Conservation (phyloP, 2,888 invertebrate species). For the Agrochola lota region DNA sequence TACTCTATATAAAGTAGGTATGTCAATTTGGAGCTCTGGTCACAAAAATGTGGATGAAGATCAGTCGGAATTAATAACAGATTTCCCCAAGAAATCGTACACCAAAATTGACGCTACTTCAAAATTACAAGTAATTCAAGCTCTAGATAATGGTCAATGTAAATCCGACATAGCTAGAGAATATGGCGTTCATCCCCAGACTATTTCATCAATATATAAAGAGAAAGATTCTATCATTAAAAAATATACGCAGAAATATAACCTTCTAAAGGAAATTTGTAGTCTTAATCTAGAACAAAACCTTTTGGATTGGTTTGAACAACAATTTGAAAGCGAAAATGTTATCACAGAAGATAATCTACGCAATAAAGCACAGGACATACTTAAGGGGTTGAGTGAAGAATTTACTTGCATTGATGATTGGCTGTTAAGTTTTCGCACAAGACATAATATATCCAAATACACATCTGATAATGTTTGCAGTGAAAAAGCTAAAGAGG, state of each 20-base stretch:
- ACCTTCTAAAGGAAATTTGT: constrained; percentile 62
- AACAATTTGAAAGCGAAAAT: constrained; percentile 65
- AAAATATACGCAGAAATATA: constrained; percentile 70
- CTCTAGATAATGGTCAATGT: constrained; percentile 72
- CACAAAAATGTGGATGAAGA: constrained; percentile 67
- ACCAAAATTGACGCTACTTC: constrained; percentile 69
- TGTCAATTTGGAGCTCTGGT: constrained; percentile 66
- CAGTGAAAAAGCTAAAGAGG: constrained; percentile 58
- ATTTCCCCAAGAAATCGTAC: constrained; percentile 59
- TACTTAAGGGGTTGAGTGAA: constrained; percentile 65
- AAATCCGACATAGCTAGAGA: constrained; percentile 72
- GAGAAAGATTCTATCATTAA: constrained; percentile 70
- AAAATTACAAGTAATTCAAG: constrained; percentile 73
- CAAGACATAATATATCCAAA: constrained; percentile 70
- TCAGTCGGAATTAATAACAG: constrained; percentile 56
- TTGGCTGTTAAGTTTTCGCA: constrained; percentile 71
- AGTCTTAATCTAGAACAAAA: constrained; percentile 69
- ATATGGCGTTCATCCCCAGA: constrained; percentile 71
- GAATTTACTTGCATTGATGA: constrained; percentile 68
- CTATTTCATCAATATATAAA: constrained; percentile 71
- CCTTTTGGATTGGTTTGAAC: constrained; percentile 71
- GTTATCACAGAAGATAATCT: constrained; percentile 67
- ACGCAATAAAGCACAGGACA: constrained; percentile 65
- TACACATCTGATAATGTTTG: constrained; percentile 59
- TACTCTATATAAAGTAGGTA: constrained; percentile 27